A percentile compares a stretch with the other conserved stretches of the same genome.
Conservation (phyloP, 2,888 invertebrate species). For the Cephonodes hylas region DNA sequence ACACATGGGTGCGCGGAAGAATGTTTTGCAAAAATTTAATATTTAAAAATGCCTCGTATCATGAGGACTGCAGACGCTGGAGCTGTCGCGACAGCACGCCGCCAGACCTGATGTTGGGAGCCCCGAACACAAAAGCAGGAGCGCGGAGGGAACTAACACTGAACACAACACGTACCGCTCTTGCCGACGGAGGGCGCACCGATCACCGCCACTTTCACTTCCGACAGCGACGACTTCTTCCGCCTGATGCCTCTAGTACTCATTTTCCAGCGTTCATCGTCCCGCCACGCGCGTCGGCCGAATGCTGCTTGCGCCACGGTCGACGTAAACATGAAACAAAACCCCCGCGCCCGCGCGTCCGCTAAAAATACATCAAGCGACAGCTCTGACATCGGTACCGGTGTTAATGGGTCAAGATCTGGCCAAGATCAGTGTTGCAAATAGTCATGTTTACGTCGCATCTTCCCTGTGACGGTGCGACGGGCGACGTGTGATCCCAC, state of each 20-base stretch:
- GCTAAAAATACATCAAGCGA: constrained; percentile 75
- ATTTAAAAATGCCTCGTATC: neutral
- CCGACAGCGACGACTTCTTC: constrained; percentile 93
- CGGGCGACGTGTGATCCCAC: constrained; percentile 51
- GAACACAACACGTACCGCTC: constrained; percentile 86
- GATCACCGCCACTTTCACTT: constrained; percentile 94
- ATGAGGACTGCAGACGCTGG: neutral
- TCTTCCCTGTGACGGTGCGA: constrained; percentile 47
- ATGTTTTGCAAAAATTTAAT: neutral
- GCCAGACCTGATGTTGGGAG: neutral
- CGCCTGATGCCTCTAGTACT: constrained; percentile 91
- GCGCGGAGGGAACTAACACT: constrained; percentile 15
- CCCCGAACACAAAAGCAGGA: neutral
- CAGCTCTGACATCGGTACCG: constrained; percentile 70
- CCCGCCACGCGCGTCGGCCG: constrained; percentile 39
- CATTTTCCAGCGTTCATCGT: constrained; percentile 67
- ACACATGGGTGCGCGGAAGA: neutral
- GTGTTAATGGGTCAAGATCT: constrained; percentile 81
- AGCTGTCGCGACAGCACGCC: neutral
- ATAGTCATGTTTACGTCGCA: constrained; percentile 69
- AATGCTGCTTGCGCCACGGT: constrained; percentile 46
- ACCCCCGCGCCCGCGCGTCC: constrained; percentile 55
- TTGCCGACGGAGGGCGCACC: constrained; percentile 95
- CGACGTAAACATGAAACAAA: constrained; percentile 50
- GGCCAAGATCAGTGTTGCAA: constrained; percentile 77